Evolutionary conservation across 2,888 invertebrate genomes (phyloP).

Genomic region (Diabrotica balteata): DNA sequence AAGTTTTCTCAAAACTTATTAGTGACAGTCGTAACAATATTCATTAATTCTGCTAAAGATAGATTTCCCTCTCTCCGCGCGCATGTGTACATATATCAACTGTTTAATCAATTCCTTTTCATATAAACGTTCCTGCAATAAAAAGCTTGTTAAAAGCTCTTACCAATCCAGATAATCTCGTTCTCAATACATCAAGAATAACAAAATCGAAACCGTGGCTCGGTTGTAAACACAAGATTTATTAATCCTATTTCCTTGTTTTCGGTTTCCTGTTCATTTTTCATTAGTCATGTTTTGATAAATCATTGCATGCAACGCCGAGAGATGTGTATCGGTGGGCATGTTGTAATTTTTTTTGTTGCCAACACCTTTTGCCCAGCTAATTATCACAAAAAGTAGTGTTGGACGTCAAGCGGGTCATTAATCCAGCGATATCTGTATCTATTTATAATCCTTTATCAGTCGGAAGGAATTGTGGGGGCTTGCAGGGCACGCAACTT

Average conservation of each 20-base stretch:
- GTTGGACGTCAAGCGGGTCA: slow-evolving; percentile 31
- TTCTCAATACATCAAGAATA: neutral
- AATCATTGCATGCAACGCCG: slow-evolving; percentile 29
- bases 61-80: too few relatives aligned
- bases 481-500: slow-evolving; percentile 34
- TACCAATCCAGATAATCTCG: neutral
- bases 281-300: slow-evolving; percentile 39
- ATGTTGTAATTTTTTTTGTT: slow-evolving; percentile 33
- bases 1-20: too few relatives aligned
- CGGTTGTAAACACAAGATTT: slow-evolving; percentile 30
- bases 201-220: neutral
- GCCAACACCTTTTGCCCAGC: slow-evolving; percentile 31
- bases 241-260: slow-evolving; percentile 36
- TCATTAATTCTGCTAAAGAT: too few relatives aligned
- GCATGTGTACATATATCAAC: too few relatives aligned
- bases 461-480: slow-evolving; percentile 26
- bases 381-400: slow-evolving; percentile 38
- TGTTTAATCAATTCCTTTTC: too few relatives aligned
- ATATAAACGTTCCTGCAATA: too few relatives aligned
- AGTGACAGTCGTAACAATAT: too few relatives aligned
- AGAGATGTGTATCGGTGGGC: slow-evolving; percentile 26
- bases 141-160: too few relatives aligned
- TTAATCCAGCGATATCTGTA: slow-evolving; percentile 41
- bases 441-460: slow-evolving; percentile 40
- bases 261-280: slow-evolving; percentile 32